Conservation (phyloP, 1,140 invertebrate species). For the Anastrepha ludens region DNA sequence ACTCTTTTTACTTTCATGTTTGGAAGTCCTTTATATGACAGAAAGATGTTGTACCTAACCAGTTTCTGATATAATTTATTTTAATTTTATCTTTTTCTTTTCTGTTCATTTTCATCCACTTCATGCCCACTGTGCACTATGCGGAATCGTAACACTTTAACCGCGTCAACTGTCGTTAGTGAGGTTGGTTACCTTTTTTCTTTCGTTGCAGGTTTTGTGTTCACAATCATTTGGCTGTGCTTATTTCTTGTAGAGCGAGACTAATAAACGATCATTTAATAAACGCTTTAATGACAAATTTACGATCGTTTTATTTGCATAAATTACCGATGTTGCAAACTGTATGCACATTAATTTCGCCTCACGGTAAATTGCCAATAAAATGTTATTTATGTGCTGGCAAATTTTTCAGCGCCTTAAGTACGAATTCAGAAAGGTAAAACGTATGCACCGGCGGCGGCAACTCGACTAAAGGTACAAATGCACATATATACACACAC, state of each 20-base stretch:
- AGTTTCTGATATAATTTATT: no score
- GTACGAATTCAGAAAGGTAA: constrained; percentile 26
- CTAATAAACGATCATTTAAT: constrained; percentile 62
- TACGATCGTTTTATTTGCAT: constrained; percentile 74
- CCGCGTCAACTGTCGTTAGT: not conserved
- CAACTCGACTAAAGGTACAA: not conserved
- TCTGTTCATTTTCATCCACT: not conserved
- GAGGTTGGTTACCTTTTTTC: not conserved
- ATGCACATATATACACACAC: not conserved
- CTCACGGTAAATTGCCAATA: constrained; percentile 70
- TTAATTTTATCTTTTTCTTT: no score
- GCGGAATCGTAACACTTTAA: not conserved
- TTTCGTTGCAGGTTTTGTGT: not conserved
- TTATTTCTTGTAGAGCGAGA: constrained; percentile 48
- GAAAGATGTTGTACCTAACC: no score
- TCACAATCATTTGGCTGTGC: not conserved
- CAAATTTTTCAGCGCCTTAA: constrained; percentile 62
- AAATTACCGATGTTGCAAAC: constrained; percentile 72
- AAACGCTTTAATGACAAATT: constrained; percentile 74
- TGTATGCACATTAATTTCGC: constrained; percentile 68
- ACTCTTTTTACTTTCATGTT: no score
- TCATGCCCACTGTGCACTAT: not conserved
- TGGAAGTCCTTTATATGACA: no score
- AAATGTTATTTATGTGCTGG: constrained; percentile 71
- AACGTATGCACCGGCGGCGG: not conserved